Evolutionary conservation across 2,888 invertebrate genomes (phyloP), one percentile per base, ranked within the genome.

Genomic region (Drosophila nr. perissopoda): DNA sequence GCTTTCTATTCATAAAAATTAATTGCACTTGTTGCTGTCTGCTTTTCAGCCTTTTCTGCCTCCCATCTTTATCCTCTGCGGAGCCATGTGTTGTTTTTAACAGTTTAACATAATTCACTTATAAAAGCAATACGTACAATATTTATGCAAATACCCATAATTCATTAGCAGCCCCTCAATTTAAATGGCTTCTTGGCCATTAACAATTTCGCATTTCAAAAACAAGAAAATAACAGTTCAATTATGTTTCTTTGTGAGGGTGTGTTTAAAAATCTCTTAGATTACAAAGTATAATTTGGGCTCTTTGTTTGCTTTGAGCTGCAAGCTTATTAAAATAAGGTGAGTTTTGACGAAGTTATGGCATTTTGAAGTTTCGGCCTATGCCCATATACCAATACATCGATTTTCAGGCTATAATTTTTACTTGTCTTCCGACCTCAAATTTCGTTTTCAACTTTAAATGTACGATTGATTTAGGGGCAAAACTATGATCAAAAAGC

Each of bases 1-100:
- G 60, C 67, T 77, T 78, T 86, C 76, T 82, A 88, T 86, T 89
- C 90, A 90, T 89, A 79, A 90, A 86, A 89, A 86, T 87, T 89
- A 84, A 85, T 88, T 85, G 87, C 85, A 90, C 90, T 85, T 86
- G 83, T 77, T 83, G 83, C 78, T 69, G 64, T 73, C 73, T 62
- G 59, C 51, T 40, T 53, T 52, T 21, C 70, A 29, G 73, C 49
- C 29, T 13, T 16, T 18, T 48, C 34, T 34, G 51, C 52, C 29
- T n/a, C n/a, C 29, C 31, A 48, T 68, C 57, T 51, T 58, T 40
- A 42, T 42, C 31, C 18, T 57, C 21, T 8, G 25, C 7, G 45
- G 56, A 25, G 80, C 80, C 76, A 76, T 76, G 76, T 76, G 59
- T 59, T 56, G 36, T 38, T 56, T n/a, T 36, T 57, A 29, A 59